Evolutionary conservation across 2,888 invertebrate species (phyloP).

Genomic region (Parnassius orleans): DNA sequence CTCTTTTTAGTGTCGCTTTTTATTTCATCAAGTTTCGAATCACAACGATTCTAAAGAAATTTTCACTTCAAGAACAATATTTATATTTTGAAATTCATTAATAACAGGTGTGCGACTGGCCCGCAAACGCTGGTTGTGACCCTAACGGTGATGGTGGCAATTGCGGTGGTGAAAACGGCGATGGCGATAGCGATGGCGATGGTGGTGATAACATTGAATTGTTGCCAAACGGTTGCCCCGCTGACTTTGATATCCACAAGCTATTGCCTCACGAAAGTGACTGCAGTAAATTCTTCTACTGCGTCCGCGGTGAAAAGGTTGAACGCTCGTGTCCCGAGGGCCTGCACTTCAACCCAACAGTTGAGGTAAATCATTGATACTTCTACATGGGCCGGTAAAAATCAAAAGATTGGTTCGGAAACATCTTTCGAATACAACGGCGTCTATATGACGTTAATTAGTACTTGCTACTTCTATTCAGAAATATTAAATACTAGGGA

Average conservation of each 20-base stretch:
- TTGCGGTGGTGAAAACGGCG: slow-evolving; percentile 12
- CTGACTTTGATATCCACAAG: slow-evolving; percentile 41
- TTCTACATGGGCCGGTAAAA: no score
- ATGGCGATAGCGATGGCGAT: slow-evolving; percentile 2
- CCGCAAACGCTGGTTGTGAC: slow-evolving; percentile 35
- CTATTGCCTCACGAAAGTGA: slow-evolving; percentile 51
- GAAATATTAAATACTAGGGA: no score
- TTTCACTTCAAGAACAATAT: no score
- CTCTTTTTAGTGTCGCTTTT: no score
- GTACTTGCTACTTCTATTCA: no score
- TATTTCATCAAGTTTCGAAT: no score
- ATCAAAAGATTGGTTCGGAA: no score
- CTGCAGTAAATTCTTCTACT: slow-evolving; percentile 49
- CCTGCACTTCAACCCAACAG: slow-evolving; percentile 42
- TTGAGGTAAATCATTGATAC: slow-evolving; percentile 40
- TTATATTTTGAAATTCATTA: not conserved
- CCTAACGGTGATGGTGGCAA: slow-evolving; percentile 21
- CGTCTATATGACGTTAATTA: no score
- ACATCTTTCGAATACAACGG: no score
- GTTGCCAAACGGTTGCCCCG: slow-evolving; percentile 52
- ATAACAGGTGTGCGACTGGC: slow-evolving; percentile 39
- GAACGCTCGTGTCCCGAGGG: slow-evolving; percentile 41
- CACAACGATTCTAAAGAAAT: no score
- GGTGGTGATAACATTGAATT: slow-evolving; percentile 21
- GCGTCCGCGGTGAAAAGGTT: slow-evolving; percentile 42